Base-by-base conservation (phyloP, 2,113 vertebrate species). In the Bucco capensis region DNA sequence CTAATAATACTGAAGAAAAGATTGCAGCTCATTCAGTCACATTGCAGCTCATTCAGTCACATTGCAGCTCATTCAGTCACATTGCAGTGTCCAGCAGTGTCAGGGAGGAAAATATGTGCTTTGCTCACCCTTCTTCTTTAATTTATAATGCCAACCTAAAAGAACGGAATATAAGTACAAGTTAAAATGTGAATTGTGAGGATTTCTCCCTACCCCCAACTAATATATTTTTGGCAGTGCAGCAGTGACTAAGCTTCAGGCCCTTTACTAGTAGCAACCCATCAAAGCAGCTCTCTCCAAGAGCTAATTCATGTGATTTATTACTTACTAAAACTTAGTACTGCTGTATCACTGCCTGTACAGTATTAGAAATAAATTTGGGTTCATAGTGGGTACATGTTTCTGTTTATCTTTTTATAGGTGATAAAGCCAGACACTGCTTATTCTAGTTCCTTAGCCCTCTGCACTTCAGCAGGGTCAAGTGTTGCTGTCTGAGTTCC, bases 1-100 rank as follows among this genome's bases (percentile, higher is more conserved):
- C 66, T 93, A 93, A 92, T 92, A 90, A 87, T 50, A 65, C 56
- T 58, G 78, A 90, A 90, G 49, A 61, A 72, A 77, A 90, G 40
- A 62, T 33, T 44, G 25, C 51, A 65, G 49, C 76, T 91, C 50
- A 61, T 64, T 77, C 7, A 0, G 71, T 93, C 83, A 70, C 64
- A 12, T 62, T 83, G 91, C 77, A 88, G 64, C 50, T 91, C 50
- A 61, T 64, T 77, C 7, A 0, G 71, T 93, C 83, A 70, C 64
- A 12, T 62, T 83, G 91, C 77, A 88, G 64, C 50, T 91, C 50
- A 61, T 64, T 77, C 7, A 0, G 71, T 93, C 83, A 70, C 64
- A 12, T 62, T 83, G 91, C 77, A 88, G 64, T n/a, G 25, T 91
- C 87, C 91, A 91, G 42, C 85, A 87, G 71, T 83, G 87, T 80